phyloP scores from a whole-genome alignment of 2,113 vertebrate species.

The Calidris pygmaea region DNA sequence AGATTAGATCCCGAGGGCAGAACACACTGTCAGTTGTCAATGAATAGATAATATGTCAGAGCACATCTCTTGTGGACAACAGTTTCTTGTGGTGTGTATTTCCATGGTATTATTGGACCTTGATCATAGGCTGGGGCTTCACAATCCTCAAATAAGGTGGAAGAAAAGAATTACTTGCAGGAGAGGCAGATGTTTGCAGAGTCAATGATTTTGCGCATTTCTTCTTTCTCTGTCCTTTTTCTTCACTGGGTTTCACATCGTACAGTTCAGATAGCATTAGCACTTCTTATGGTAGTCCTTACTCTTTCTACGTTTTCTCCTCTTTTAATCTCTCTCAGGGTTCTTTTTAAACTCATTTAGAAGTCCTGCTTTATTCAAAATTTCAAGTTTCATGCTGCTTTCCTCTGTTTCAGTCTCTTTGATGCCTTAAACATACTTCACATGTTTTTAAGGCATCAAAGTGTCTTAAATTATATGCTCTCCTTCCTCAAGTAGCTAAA shows the following conservation, averaged over 20 bases:
- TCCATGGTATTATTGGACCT: not conserved
- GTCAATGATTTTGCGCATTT: not conserved
- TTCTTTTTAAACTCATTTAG: not conserved
- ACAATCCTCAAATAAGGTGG: not conserved
- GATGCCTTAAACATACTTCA: conserved; percentile 46
- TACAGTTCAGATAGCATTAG: not conserved
- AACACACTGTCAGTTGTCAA: not conserved
- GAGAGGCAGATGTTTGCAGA: not conserved
- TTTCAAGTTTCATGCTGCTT: conserved; percentile 47
- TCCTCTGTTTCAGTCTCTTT: conserved; percentile 44
- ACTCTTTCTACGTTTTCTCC: not conserved
- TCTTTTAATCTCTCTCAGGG: not conserved
- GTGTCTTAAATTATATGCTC: conserved; percentile 39
- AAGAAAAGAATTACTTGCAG: not conserved
- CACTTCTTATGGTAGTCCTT: not conserved
- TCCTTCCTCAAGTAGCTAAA: conserved; percentile 59
- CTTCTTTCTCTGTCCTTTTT: not conserved
- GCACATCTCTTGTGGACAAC: not conserved
- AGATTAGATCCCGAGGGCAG: not conserved
- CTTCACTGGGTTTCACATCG: not conserved
- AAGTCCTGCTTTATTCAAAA: not conserved
- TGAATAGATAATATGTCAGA: not conserved
- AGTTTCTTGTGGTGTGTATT: not conserved
- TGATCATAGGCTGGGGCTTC: not conserved
- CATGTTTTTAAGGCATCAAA: conserved; percentile 57